A percentile compares a stretch with the other conserved stretches of the same genome.
Evolutionary conservation across 2,888 invertebrate species (phyloP).

Genomic region (Dinocampus coccinellae): DNA sequence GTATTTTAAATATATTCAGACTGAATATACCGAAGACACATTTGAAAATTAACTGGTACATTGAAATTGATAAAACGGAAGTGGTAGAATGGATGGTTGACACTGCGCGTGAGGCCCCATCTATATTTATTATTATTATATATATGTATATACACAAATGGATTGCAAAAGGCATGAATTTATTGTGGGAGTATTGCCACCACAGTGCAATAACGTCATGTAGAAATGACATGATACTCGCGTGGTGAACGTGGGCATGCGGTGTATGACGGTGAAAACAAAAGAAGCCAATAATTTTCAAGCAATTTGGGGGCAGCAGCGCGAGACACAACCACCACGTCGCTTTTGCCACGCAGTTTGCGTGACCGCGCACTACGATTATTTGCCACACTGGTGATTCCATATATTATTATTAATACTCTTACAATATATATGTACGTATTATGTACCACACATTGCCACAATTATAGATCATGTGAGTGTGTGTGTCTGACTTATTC

Average conservation of each 20-base stretch:
- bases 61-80: constrained; percentile 23
- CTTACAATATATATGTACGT: neutral
- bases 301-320: constrained; percentile 68
- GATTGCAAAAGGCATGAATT: constrained; percentile 12
- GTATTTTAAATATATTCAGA: neutral
- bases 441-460: neutral
- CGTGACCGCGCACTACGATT: constrained; percentile 23
- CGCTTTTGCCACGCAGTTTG: constrained; percentile 24
- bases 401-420: constrained; percentile 5
- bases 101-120: constrained; percentile 18
- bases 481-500: neutral
- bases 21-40: constrained; percentile 1
- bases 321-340: constrained; percentile 60
- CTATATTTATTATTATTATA: neutral
- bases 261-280: constrained; percentile 67
- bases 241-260: constrained; percentile 50
- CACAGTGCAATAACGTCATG: constrained; percentile 15
- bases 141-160: neutral
- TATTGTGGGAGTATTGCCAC: constrained; percentile 4
- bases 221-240: constrained; percentile 63
- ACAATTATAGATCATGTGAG: constrained; percentile 1
- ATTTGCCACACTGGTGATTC: neutral
- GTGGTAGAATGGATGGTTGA: constrained; percentile 38
- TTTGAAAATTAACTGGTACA: constrained; percentile 16
- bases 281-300: constrained; percentile 69